phyloP scores from a whole-genome alignment of 2,888 invertebrate genomes.

The Campoletis raptor region DNA sequence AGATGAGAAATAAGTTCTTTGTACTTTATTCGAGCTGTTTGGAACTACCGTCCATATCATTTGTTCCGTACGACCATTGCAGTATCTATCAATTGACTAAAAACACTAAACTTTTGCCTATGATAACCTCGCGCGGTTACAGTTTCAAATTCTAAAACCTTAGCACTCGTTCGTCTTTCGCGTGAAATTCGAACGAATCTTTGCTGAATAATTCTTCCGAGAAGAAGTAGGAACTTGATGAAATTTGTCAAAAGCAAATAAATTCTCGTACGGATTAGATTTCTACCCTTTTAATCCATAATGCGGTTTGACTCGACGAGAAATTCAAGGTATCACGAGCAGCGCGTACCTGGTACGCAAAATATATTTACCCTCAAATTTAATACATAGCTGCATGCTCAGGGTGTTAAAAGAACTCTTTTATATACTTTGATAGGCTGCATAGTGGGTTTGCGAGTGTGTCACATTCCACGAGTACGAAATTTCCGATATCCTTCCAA shows the following conservation, averaged over 20 bases:
- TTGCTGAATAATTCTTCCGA: not conserved
- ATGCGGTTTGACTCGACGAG: not conserved
- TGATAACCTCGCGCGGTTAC: not conserved
- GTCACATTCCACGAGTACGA: conserved; percentile 71
- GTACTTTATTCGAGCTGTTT: conserved; percentile 33
- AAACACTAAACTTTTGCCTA: not conserved
- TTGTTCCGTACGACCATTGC: not conserved
- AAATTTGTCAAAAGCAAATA: not conserved
- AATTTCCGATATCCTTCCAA: conserved; percentile 74
- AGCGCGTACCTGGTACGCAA: not conserved
- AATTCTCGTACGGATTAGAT: not conserved
- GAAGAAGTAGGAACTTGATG: not conserved
- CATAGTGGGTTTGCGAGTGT: not conserved
- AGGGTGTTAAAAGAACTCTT: not conserved
- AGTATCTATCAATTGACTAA: not conserved
- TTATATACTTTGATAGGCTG: not conserved
- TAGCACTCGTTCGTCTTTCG: not conserved
- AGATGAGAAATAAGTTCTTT: conserved; percentile 57
- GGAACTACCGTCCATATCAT: conserved; percentile 1
- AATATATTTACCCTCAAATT: not conserved
- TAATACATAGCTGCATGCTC: not conserved
- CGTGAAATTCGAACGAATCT: not conserved
- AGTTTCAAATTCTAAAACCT: not conserved
- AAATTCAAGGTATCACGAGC: not conserved
- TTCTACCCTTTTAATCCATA: not conserved